These are phyloP conservation scores for Drosophila meridionalis DNA, from an alignment of 2,888 invertebrate species.

Conservation along the genomic window DNA sequence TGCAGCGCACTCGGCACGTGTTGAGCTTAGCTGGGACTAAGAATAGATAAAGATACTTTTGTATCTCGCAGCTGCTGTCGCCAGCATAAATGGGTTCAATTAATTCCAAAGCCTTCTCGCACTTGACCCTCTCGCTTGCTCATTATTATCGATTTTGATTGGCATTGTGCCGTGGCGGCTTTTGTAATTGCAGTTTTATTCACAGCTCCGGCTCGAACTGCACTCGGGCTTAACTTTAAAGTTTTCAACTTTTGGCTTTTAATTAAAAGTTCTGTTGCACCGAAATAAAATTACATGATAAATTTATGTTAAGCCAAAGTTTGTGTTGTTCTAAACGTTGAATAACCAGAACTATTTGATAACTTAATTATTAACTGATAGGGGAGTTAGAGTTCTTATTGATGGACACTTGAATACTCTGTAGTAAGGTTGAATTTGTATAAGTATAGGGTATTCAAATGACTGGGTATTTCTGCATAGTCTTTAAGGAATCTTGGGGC, in stretches of 20 bases:
- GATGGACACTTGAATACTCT: not conserved
- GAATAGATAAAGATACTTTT: constrained; percentile 25
- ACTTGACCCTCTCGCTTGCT: constrained; percentile 6
- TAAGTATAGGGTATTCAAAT: not conserved
- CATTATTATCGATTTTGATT: constrained; percentile 47
- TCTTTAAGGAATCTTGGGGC: not conserved
- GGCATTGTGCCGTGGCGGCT: constrained; percentile 19
- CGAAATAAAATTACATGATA: constrained; percentile 34
- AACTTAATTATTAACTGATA: constrained; percentile 29
- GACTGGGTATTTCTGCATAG: not conserved
- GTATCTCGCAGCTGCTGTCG: constrained; percentile 25
- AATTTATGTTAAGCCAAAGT: constrained; percentile 32
- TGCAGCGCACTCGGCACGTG: constrained; percentile 10
- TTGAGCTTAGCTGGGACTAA: constrained; percentile 9
- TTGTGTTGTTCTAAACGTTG: constrained; percentile 1
- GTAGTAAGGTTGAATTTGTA: not conserved
- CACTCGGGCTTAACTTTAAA: constrained; percentile 9
- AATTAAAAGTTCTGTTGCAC: constrained; percentile 64
- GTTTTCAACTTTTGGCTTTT: constrained; percentile 41
- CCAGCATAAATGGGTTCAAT: constrained; percentile 43
- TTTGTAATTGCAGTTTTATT: constrained; percentile 28
- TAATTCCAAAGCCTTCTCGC: constrained; percentile 41
- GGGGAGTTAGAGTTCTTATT: not conserved
- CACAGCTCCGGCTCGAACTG: not conserved
- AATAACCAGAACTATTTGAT: constrained; percentile 14